A percentile compares a stretch with the other conserved stretches of the same genome.
These are phyloP conservation scores for Scaptodrosophila latifasciaeformis DNA, from an alignment of 2,888 invertebrate species.

Conservation along the genomic window DNA sequence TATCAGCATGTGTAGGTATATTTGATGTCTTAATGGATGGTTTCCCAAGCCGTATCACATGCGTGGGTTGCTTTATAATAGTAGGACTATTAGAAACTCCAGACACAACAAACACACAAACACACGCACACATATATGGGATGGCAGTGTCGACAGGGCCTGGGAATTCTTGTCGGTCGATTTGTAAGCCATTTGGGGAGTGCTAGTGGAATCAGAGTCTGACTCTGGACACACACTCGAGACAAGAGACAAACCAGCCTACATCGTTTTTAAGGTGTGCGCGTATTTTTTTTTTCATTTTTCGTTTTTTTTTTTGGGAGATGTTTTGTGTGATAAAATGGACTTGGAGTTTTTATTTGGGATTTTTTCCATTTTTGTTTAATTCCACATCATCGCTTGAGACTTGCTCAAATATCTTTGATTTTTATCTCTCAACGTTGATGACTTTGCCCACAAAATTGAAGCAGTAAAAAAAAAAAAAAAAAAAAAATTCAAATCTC, in stretches of 20 bases:
- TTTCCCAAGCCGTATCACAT: no score
- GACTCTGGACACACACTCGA: not conserved
- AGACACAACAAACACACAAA: not conserved
- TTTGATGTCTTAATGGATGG: no score
- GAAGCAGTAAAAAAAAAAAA: no score
- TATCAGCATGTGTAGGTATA: no score
- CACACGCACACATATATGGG: not conserved
- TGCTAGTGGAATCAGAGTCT: not conserved
- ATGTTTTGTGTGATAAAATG: not conserved
- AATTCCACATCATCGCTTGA: no score
- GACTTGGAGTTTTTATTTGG: not conserved
- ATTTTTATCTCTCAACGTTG: no score
- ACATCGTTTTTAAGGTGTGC: not conserved
- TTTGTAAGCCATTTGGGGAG: not conserved
- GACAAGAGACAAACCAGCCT: no score
- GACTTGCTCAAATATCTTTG: no score
- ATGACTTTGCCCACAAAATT: no score
- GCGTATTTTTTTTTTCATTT: not conserved
- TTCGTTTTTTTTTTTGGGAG: no score
- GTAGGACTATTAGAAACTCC: not conserved
- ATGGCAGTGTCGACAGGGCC: not conserved
- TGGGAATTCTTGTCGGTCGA: not conserved
- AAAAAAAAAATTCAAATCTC: no score
- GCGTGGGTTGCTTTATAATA: no score
- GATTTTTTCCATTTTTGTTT: not conserved